These are phyloP conservation scores for Phylloscopus collybita DNA, from an alignment of 2,797 vertebrate genomes.

Conservation along the genomic window DNA sequence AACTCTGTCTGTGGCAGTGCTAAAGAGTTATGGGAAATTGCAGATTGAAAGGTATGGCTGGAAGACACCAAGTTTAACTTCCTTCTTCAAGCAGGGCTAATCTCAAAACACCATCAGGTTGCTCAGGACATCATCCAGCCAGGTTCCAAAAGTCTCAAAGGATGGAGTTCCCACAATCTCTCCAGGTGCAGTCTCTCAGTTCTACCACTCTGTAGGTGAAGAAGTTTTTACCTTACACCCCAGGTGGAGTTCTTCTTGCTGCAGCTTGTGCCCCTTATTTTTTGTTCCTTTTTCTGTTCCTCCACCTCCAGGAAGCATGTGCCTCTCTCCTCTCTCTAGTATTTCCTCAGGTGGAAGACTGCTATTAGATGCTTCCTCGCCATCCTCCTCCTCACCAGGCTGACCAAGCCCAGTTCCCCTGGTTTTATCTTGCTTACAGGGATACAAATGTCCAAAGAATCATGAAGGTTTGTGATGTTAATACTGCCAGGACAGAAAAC, in stretches of 20 bases:
- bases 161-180: background rate
- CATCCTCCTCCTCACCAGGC: background rate
- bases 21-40: background rate
- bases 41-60: background rate
- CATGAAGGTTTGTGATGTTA: background rate
- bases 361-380: background rate
- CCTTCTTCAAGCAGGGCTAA: background rate
- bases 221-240: background rate
- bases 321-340: background rate
- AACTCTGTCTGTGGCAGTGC: background rate
- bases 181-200: background rate
- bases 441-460: background rate
- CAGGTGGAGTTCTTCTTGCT: background rate
- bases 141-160: background rate
- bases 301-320: background rate
- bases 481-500: background rate
- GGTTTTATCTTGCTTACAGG: background rate
- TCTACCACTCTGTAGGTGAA: background rate
- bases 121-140: background rate
- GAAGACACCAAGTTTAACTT: background rate
- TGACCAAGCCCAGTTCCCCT: background rate
- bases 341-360: background rate
- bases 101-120: background rate
- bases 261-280: background rate
- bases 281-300: background rate